A percentile compares a stretch with the other conserved stretches of the same genome.
Evolutionary conservation across 2,797 vertebrate genomes (phyloP).

Genomic region (Triplophysa bombifrons): DNA sequence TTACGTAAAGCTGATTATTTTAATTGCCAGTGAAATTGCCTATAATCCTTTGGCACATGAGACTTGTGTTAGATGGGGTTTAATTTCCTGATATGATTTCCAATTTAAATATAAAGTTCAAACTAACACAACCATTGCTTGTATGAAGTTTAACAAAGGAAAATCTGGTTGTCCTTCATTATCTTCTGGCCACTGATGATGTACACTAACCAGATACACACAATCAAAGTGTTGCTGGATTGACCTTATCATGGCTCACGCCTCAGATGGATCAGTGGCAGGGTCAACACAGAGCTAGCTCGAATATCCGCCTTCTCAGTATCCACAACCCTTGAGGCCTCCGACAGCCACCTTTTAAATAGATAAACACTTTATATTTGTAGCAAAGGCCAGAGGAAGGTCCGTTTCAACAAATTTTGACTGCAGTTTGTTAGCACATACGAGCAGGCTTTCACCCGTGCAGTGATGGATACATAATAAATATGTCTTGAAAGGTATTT

Average conservation of each 20-base stretch:
- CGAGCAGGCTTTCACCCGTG: not conserved
- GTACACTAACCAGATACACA: constrained; percentile 51
- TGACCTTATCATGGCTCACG: constrained; percentile 69
- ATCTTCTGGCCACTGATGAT: constrained; percentile 46
- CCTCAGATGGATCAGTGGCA: constrained; percentile 72
- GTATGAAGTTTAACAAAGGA: constrained; percentile 29
- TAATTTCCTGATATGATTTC: not conserved
- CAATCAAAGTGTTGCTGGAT: constrained; percentile 35
- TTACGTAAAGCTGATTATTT: not conserved
- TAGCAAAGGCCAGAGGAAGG: constrained; percentile 56
- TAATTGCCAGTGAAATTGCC: not conserved
- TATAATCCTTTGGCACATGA: not conserved
- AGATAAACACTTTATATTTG: constrained; percentile 77
- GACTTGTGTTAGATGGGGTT: not conserved
- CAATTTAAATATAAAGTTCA: not conserved
- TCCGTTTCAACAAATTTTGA: constrained; percentile 55
- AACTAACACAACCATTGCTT: not conserved
- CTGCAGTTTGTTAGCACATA: constrained; percentile 68
- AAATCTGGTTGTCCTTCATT: constrained; percentile 25
- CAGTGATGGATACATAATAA: not conserved
- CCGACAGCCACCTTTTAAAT: constrained; percentile 76
- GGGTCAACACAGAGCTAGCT: constrained; percentile 63
- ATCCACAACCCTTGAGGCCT: constrained; percentile 53
- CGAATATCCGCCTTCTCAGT: constrained; percentile 64
- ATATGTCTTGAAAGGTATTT: not conserved